These are phyloP conservation scores for Sisyra nigra DNA, from an alignment of 2,888 invertebrate genomes.

Conservation along the genomic window DNA sequence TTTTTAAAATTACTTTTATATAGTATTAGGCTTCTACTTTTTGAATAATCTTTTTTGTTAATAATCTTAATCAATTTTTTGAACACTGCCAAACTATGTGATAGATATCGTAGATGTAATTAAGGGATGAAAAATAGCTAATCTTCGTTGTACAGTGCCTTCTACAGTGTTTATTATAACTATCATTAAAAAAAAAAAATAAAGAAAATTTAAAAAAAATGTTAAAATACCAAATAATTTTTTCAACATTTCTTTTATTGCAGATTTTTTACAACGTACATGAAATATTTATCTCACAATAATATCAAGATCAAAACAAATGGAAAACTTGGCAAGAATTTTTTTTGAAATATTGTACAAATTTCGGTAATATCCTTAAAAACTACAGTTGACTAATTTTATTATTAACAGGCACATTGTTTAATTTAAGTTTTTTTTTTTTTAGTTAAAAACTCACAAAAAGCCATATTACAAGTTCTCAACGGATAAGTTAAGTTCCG, in stretches of 20 bases:
- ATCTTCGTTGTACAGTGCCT: slow-evolving; percentile 2
- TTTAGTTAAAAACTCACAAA: no score
- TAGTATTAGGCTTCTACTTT: neutral
- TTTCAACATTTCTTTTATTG: neutral
- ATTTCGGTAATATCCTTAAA: no score
- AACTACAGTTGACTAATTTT: no score
- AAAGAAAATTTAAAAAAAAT: neutral
- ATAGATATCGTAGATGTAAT: neutral
- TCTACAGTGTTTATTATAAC: neutral
- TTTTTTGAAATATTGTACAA: no score
- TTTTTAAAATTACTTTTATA: neutral
- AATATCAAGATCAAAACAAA: no score
- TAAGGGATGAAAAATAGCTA: neutral
- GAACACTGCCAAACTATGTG: slow-evolving; percentile 1
- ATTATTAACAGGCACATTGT: no score
- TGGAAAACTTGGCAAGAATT: no score
- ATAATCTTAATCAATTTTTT: neutral
- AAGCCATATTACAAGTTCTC: no score
- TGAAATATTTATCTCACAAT: no score
- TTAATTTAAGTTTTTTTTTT: no score
- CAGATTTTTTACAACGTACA: no score
- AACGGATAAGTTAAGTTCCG: no score
- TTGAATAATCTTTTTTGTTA: neutral
- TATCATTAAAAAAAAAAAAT: slow-evolving; percentile 1
- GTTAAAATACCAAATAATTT: neutral